Conservation (phyloP, 2,888 invertebrate genomes). For the Drosophila dives region DNA sequence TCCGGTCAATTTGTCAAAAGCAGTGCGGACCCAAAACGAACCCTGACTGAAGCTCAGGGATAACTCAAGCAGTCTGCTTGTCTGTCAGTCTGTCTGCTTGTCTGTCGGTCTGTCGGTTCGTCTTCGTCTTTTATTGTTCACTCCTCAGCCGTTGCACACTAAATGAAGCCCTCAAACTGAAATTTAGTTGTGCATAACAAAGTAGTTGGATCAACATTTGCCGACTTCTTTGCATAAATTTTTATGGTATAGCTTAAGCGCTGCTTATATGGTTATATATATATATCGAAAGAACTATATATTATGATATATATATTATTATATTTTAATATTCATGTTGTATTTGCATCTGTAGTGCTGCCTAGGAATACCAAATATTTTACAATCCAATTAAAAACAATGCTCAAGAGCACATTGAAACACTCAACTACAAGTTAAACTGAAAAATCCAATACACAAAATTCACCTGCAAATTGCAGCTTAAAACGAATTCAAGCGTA, state of each 20-base stretch:
- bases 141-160: not conserved
- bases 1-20: slow-evolving; percentile 59
- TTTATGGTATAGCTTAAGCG: not conserved
- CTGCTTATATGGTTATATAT: slow-evolving; percentile 6
- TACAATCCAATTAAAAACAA: not conserved
- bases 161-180: slow-evolving; percentile 30
- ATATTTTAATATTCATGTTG: not conserved
- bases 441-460: not conserved
- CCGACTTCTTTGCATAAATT: slow-evolving; percentile 21
- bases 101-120: not conserved
- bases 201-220: slow-evolving; percentile 31
- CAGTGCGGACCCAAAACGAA: slow-evolving; percentile 21
- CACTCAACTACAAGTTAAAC: not conserved
- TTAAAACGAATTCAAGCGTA: not conserved
- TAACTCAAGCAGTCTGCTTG: slow-evolving; percentile 10
- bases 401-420: not conserved
- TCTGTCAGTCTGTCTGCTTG: not conserved
- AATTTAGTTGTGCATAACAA: slow-evolving; percentile 20
- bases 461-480: not conserved
- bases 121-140: not conserved
- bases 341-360: not conserved
- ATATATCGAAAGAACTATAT: not conserved
- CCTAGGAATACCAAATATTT: not conserved
- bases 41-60: slow-evolving; percentile 17
- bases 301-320: not conserved